Percentiles rank a stretch among this genome's conserved stretches.
Conservation (phyloP, 2,113 vertebrate species). For the Anguilla rostrata region DNA sequence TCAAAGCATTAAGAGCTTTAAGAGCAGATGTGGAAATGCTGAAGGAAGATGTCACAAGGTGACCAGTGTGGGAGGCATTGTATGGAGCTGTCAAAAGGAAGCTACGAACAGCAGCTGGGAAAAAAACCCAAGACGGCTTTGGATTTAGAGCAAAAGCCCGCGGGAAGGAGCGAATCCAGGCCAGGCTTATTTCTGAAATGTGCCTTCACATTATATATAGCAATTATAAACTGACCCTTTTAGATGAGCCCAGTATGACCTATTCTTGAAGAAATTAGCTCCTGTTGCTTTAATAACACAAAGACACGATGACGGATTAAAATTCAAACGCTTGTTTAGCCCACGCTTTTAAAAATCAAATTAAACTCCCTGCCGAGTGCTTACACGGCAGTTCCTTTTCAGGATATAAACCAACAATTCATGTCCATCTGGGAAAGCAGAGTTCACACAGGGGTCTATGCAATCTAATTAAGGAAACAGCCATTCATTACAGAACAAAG, state of each 20-base stretch:
- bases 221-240: background rate
- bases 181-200: background rate
- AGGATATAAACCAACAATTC: background rate
- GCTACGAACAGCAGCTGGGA: background rate
- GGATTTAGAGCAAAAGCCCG: background rate
- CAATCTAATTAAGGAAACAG: background rate
- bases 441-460: background rate
- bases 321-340: background rate
- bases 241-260: background rate
- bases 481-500: background rate
- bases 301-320: background rate
- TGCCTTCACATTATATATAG: background rate
- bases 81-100: background rate
- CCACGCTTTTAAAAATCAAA: background rate
- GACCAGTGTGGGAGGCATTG: background rate
- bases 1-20: background rate
- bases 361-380: background rate
- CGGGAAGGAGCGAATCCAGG: background rate
- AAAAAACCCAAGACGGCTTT: background rate
- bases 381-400: background rate
- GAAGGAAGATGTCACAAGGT: background rate
- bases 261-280: background rate
- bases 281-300: background rate
- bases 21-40: background rate
- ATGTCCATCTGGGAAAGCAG: no score